These are phyloP conservation scores for Lerema accius DNA, from an alignment of 1,140 invertebrate genomes.

Conservation along the genomic window DNA sequence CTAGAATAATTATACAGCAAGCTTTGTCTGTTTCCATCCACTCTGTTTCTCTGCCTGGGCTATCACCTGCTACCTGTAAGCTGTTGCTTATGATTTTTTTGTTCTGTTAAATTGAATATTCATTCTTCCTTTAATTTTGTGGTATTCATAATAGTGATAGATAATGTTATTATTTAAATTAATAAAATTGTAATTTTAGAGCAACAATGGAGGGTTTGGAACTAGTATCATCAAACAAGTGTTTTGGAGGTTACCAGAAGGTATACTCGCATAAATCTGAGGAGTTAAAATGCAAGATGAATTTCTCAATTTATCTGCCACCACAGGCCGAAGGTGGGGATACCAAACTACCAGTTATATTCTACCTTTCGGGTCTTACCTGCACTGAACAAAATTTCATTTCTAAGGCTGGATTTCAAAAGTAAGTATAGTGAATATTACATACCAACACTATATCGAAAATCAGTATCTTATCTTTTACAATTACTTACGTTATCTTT, in stretches of 20 bases:
- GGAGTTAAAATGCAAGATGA: constrained; percentile 94
- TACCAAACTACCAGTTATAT: constrained; percentile 92
- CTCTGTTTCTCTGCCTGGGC: too few relatives aligned
- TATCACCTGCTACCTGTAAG: too few relatives aligned
- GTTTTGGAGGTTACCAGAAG: constrained; percentile 93
- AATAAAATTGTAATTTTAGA: too few relatives aligned
- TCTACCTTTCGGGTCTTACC: constrained; percentile 96
- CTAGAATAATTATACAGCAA: too few relatives aligned
- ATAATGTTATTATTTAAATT: too few relatives aligned
- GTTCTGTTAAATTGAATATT: too few relatives aligned
- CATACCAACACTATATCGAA: too few relatives aligned
- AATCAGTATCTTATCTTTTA: too few relatives aligned
- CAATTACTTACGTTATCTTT: constrained; percentile 28
- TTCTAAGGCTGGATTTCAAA: constrained; percentile 96
- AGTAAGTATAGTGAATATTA: constrained; percentile 78
- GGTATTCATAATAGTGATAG: too few relatives aligned
- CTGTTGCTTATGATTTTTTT: constrained; percentile 17
- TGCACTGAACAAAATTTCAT: constrained; percentile 99
- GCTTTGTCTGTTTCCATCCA: too few relatives aligned
- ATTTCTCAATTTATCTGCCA: constrained; percentile 95
- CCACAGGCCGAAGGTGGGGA: constrained; percentile 87
- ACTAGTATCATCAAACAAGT: constrained; percentile 87
- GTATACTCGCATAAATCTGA: constrained; percentile 92
- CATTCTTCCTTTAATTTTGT: too few relatives aligned
- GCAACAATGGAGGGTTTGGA: constrained; percentile 78